phyloP scores from a whole-genome alignment of 1,140 invertebrate species.

The Amyelois transitella region DNA sequence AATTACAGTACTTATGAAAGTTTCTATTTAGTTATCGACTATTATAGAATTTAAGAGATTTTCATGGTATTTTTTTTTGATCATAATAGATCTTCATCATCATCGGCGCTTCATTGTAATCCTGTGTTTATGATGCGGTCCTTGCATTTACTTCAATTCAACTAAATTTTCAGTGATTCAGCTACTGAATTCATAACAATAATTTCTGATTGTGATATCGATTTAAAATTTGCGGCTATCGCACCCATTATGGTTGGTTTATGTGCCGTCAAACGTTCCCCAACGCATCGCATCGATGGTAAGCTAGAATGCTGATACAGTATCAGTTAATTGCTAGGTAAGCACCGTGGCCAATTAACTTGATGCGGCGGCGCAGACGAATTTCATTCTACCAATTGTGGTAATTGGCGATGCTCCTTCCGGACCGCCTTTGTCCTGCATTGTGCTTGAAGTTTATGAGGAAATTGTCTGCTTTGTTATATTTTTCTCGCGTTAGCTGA shows the following conservation, averaged over 20 bases:
- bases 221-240: background rate
- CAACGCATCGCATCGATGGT: constrained; percentile 16
- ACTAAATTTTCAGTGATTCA: background rate
- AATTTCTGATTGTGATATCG: background rate
- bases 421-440: constrained; percentile 49
- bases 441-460: background rate
- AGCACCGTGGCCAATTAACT: constrained; percentile 68
- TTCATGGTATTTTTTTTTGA: no score
- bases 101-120: no score
- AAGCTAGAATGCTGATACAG: constrained; percentile 29
- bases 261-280: background rate
- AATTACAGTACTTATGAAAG: no score
- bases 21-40: no score
- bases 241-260: background rate
- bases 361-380: constrained; percentile 46
- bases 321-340: constrained; percentile 59
- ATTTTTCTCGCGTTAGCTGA: background rate
- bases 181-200: background rate
- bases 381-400: constrained; percentile 71
- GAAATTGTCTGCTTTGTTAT: background rate
- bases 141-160: no score
- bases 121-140: no score
- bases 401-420: constrained; percentile 65
- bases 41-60: no score
- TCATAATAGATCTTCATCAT: no score